These are phyloP conservation scores for Eustalomyia histrio DNA, from an alignment of 2,888 invertebrate genomes.

Conservation along the genomic window DNA sequence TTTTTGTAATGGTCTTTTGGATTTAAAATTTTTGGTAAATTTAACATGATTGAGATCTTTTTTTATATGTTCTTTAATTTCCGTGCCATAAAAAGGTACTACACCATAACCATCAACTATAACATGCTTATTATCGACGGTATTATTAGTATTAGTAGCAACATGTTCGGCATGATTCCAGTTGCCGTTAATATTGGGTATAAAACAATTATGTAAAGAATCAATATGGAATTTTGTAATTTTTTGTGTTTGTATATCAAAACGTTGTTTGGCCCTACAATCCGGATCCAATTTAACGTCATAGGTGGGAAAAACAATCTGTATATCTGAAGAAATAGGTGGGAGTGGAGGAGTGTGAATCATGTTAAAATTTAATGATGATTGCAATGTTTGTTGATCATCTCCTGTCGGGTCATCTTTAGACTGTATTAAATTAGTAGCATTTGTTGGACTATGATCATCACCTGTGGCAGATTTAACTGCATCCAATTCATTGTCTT, in stretches of 20 bases:
- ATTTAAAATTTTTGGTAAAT: conserved; percentile 67
- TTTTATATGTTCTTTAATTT: conserved; percentile 73
- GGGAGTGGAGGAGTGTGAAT: background rate
- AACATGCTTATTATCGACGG: conserved; percentile 7
- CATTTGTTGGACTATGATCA: background rate
- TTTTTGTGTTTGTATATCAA: conserved; percentile 74
- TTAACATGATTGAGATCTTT: conserved; percentile 74
- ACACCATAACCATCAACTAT: conserved; percentile 71
- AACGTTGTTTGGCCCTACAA: conserved; percentile 75
- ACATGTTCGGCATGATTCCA: conserved; percentile 76
- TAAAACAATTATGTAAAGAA: conserved; percentile 81
- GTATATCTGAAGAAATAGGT: background rate
- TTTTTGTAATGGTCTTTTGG: conserved; percentile 36
- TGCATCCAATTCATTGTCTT: conserved; percentile 31
- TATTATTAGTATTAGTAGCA: background rate
- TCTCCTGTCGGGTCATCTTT: conserved; percentile 12
- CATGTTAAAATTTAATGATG: conserved; percentile 20
- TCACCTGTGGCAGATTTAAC: background rate
- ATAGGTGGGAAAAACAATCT: conserved; percentile 66
- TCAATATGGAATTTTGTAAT: conserved; percentile 81
- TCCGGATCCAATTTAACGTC: conserved; percentile 73
- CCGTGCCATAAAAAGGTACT: conserved; percentile 77
- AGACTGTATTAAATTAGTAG: background rate
- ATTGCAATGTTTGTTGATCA: conserved; percentile 15
- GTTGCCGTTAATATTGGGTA: conserved; percentile 84